These are phyloP conservation scores for Hippocampus abdominalis DNA, from an alignment of 2,113 vertebrate genomes.

Conservation along the genomic window DNA sequence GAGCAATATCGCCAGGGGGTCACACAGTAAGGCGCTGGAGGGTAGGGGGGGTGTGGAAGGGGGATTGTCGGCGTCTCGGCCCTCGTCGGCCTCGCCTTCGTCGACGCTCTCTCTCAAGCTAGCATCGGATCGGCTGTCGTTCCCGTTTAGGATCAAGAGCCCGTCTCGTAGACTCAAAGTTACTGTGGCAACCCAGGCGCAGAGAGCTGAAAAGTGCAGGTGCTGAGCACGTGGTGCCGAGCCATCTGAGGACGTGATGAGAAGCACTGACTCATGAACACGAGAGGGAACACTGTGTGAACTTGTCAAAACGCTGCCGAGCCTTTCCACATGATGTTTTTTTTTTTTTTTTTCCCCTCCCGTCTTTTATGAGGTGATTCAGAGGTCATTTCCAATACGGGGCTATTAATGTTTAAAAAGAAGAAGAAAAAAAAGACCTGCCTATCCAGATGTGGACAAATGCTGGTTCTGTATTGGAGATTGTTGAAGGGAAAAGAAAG, in stretches of 20 bases:
- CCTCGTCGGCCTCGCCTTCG: slow-evolving; percentile 27
- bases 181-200: slow-evolving; percentile 15
- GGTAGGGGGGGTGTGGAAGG: slow-evolving; percentile 1
- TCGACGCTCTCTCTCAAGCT: slow-evolving; percentile 32
- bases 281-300: slow-evolving; percentile 21
- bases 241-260: slow-evolving; percentile 40
- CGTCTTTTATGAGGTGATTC: slow-evolving; percentile 5
- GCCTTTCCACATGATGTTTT: slow-evolving; percentile 9
- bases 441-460: not conserved
- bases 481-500: slow-evolving; percentile 9
- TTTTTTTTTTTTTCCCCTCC: not conserved
- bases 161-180: slow-evolving; percentile 22
- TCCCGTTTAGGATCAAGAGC: slow-evolving; percentile 36
- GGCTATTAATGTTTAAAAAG: not conserved
- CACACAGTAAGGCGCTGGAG: not conserved
- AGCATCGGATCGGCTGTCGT: slow-evolving; percentile 41
- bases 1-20: slow-evolving; percentile 34
- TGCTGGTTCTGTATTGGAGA: no score
- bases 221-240: slow-evolving; percentile 21
- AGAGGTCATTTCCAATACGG: slow-evolving; percentile 18
- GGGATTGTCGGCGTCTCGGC: slow-evolving; percentile 22
- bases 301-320: slow-evolving; percentile 22
- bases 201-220: slow-evolving; percentile 32
- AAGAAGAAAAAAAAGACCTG: slow-evolving; percentile 6
- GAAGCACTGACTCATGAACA: slow-evolving; percentile 38